Conservation (phyloP, 2,888 invertebrate species). For the Laspeyria flexula region DNA sequence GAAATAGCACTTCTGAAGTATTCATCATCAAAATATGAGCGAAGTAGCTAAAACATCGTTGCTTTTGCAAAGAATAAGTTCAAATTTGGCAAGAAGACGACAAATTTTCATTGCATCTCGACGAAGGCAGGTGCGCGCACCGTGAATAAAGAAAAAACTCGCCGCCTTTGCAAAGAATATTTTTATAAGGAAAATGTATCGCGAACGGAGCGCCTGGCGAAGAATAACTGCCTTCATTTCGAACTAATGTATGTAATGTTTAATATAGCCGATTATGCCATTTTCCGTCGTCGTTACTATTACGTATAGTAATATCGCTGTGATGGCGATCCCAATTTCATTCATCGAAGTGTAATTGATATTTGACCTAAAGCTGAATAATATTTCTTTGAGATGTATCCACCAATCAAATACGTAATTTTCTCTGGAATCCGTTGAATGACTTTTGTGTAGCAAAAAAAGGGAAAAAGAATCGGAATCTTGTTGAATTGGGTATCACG, state of each 20-base stretch:
- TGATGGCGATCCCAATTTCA: not conserved
- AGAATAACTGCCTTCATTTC: constrained; percentile 64
- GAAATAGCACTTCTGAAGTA: constrained; percentile 49
- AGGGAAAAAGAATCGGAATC: constrained; percentile 13
- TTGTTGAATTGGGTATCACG: constrained; percentile 29
- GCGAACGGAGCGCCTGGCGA: constrained; percentile 50
- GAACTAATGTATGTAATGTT: constrained; percentile 52
- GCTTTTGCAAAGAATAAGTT: constrained; percentile 66
- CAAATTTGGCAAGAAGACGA: constrained; percentile 74
- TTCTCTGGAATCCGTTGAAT: not conserved
- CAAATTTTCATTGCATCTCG: constrained; percentile 74
- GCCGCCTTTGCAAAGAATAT: constrained; percentile 63
- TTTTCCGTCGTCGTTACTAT: constrained; percentile 34
- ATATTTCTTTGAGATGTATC: not conserved
- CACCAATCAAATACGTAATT: constrained; percentile 1
- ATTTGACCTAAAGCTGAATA: not conserved
- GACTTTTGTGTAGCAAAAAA: not conserved
- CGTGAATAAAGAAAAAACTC: constrained; percentile 69
- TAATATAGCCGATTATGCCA: constrained; percentile 52
- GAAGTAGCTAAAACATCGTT: constrained; percentile 53
- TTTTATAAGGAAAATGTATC: constrained; percentile 69
- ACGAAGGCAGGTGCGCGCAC: constrained; percentile 67
- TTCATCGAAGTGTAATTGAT: constrained; percentile 1
- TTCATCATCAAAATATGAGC: constrained; percentile 57
- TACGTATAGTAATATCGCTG: not conserved